Conservation (phyloP, 2,888 invertebrate genomes). For the Chymomyza fuscimana region DNA sequence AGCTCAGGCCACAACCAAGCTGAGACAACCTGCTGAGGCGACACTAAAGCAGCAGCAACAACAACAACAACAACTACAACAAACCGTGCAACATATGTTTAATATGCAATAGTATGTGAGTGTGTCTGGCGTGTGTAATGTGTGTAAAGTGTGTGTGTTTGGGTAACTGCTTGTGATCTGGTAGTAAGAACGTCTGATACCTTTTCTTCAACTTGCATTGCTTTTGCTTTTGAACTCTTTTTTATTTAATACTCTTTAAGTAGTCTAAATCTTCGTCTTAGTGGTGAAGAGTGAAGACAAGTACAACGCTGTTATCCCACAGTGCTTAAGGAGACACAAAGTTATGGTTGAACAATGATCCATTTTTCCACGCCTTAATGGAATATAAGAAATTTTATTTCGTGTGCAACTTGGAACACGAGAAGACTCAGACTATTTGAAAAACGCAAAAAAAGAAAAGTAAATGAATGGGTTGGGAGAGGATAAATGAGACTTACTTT, state of each 20-base stretch:
- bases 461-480: too few species aligned
- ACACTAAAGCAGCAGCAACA: constrained; percentile 10
- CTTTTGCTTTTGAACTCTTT: not conserved
- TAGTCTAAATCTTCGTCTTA: not conserved
- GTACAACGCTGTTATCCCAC: too few species aligned
- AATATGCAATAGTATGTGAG: constrained; percentile 23
- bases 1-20: constrained; percentile 14
- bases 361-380: too few species aligned
- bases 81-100: constrained; percentile 59
- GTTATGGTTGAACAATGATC: too few species aligned
- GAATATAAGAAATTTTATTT: too few species aligned
- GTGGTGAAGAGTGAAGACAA: too few species aligned
- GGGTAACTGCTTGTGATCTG: constrained; percentile 48
- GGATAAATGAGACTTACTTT: too few species aligned
- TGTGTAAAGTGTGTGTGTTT: constrained; percentile 22
- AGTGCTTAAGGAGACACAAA: too few species aligned
- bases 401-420: too few species aligned
- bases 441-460: too few species aligned
- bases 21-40: constrained; percentile 67
- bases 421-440: too few species aligned
- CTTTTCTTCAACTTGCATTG: constrained; percentile 23
- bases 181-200: constrained; percentile 64
- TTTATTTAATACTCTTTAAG: not conserved
- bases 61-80: not conserved
- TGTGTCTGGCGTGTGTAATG: constrained; percentile 21